Base-by-base conservation (phyloP, 1,140 invertebrate species). In the Oedothorax gibbosus region DNA sequence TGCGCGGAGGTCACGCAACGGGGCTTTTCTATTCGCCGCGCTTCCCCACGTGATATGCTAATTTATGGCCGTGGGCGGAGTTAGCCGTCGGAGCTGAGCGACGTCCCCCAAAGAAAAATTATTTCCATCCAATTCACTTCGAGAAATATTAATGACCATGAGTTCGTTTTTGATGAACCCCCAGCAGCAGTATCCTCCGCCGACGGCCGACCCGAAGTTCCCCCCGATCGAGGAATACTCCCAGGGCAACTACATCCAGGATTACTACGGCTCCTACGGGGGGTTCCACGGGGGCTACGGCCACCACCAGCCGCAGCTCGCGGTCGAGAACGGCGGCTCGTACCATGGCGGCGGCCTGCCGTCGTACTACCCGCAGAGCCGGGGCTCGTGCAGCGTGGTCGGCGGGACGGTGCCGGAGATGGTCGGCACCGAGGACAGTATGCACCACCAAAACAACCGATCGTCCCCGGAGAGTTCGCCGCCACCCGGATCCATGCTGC, bases 101-200 rank as follows among this genome's bases (percentile, higher is more conserved):
- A 89, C 88, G 87, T 87, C 82, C 87, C 85, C 73, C 86, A 86
- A 88, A 90, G 88, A 89, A 90, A 88, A 90, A 90, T 91, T 91
- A 91, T 90, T 91, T 90, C 89, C 89, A 89, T 89, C 88, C 90
- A 90, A 91, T 90, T 91, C 90, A 89, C 87, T 88, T 88, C 35
- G 35, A 35, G 35, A 88, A 90, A 92, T 91, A 91, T 91, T 91
- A 91, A 92, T 91, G 86, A 93, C 91, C 90, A 97, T 97, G 96
- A 97, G 95, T 92, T 96, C 95, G 89, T 97, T 96, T 92, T 93
- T 97, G 91, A 96, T 96, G 95, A 94, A 94, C 91, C 91, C 93
- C 80, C 91, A 88, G 72, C 71, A 77, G 62, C 85, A 85, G 85
- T 87, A 90, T 85, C 91, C 90, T 53, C 54, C 87, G 93, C 91